A percentile compares a stretch with the other conserved stretches of the same genome.
Evolutionary conservation across 2,797 vertebrate species (phyloP).

Genomic region (Enteromius unitaeniatus): DNA sequence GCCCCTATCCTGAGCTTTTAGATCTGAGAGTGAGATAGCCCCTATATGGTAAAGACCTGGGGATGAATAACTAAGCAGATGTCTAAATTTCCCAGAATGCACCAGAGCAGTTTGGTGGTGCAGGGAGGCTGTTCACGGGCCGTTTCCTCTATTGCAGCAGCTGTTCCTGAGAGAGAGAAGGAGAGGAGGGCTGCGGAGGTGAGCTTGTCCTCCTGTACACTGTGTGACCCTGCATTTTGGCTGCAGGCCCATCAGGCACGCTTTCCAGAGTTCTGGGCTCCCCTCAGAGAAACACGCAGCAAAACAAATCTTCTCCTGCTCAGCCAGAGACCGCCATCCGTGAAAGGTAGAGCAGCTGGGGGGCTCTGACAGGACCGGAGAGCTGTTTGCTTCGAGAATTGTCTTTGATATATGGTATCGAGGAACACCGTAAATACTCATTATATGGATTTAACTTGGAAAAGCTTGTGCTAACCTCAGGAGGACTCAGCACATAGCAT

Average conservation of each 20-base stretch:
- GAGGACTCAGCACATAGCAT: background rate
- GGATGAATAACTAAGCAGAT: conserved; percentile 29
- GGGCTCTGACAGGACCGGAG: background rate
- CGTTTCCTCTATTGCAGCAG: conserved; percentile 11
- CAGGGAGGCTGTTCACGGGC: background rate
- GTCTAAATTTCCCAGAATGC: conserved; percentile 14
- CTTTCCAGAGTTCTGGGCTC: conserved; percentile 1
- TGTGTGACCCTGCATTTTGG: conserved; percentile 1
- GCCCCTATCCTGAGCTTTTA: background rate
- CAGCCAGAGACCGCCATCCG: conserved; percentile 1
- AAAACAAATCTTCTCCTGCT: conserved; percentile 35
- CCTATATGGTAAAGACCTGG: conserved; percentile 26
- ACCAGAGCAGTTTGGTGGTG: conserved; percentile 3
- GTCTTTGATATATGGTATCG: conserved; percentile 16
- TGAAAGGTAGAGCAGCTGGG: background rate
- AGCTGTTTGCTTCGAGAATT: conserved; percentile 24
- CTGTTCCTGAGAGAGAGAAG: background rate
- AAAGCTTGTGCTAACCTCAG: conserved; percentile 15
- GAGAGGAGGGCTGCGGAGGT: background rate
- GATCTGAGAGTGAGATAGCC: background rate
- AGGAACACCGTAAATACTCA: background rate
- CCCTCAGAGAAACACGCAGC: conserved; percentile 30
- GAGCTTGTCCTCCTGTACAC: conserved; percentile 1
- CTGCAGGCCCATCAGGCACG: conserved; percentile 7
- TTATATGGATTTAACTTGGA: conserved; percentile 38